phyloP scores from a whole-genome alignment of 1,140 invertebrate species.

The Adelges cooleyi region DNA sequence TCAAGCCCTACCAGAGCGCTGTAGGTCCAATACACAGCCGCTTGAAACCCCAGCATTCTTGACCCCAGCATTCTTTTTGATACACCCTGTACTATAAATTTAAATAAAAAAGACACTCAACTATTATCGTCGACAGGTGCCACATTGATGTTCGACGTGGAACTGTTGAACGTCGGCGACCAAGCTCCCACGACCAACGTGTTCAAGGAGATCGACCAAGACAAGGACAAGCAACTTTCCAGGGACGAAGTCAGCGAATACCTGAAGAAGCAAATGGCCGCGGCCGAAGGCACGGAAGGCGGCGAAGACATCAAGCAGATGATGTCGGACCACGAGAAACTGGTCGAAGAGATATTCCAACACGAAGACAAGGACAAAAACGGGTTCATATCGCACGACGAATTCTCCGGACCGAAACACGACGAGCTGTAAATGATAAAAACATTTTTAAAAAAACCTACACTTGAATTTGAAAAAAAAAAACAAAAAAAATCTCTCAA shows the following conservation, averaged over 20 bases:
- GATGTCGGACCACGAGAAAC: constrained; percentile 78
- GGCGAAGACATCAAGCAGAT: constrained; percentile 69
- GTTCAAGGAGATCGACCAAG: constrained; percentile 89
- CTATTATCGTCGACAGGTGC: constrained; percentile 58
- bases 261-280: constrained; percentile 78
- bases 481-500: too few species aligned
- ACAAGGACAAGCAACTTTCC: constrained; percentile 79
- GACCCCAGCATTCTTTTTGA: too few species aligned
- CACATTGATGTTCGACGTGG: constrained; percentile 81
- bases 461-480: too few species aligned
- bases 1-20: too few species aligned
- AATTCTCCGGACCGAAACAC: constrained; percentile 93
- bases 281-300: constrained; percentile 45
- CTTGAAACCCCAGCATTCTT: too few species aligned
- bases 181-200: constrained; percentile 78
- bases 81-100: too few species aligned
- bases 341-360: constrained; percentile 92
- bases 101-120: too few species aligned
- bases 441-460: too few species aligned
- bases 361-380: constrained; percentile 93
- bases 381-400: constrained; percentile 87
- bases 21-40: too few species aligned
- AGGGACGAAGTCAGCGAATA: constrained; percentile 88
- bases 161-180: constrained; percentile 81
- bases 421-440: constrained; percentile 69